Evolutionary conservation across 1,140 invertebrate species (phyloP).

Genomic region (Drosophila jambulina): DNA sequence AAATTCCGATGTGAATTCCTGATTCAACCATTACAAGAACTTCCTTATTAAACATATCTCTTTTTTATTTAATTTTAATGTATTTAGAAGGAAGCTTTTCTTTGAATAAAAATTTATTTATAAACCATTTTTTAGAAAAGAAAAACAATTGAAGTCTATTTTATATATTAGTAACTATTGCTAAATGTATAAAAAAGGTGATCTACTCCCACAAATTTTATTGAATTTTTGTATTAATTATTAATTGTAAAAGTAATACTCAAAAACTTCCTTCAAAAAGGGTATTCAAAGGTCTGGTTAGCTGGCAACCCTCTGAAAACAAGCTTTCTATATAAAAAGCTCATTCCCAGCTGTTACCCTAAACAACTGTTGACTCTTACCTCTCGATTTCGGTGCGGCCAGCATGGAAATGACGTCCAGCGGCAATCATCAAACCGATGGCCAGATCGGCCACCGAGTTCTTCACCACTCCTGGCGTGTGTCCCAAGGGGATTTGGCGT

Average conservation of each 20-base stretch:
- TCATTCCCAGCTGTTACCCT: background rate
- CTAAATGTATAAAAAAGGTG: too few species aligned
- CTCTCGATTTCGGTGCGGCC: conserved; percentile 88
- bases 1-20: too few species aligned
- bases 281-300: background rate
- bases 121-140: background rate
- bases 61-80: background rate
- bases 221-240: too few species aligned
- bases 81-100: background rate
- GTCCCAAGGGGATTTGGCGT: conserved; percentile 89
- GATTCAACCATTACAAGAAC: too few species aligned
- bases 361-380: conserved; percentile 81
- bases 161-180: too few species aligned
- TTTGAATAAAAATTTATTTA: background rate
- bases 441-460: conserved; percentile 94
- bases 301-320: conserved; percentile 8
- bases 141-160: too few species aligned
- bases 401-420: conserved; percentile 91
- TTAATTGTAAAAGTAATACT: too few species aligned
- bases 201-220: too few species aligned
- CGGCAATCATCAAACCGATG: conserved; percentile 90
- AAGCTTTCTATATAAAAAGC: conserved; percentile 44
- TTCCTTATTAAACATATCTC: too few species aligned
- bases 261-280: background rate
- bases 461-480: conserved; percentile 93